Conservation (phyloP, 2,888 invertebrate genomes). For the Cheilosia vernalis region DNA sequence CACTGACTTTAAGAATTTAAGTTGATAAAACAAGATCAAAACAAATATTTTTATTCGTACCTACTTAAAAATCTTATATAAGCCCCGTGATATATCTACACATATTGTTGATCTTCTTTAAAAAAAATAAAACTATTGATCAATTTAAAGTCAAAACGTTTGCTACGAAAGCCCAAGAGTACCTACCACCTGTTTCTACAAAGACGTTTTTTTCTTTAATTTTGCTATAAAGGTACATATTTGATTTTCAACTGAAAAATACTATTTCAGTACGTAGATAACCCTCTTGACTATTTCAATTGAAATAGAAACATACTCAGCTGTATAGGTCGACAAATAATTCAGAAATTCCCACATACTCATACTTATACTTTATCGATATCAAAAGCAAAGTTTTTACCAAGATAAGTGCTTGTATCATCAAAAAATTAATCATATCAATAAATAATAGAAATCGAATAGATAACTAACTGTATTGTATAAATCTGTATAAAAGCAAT, state of each 20-base stretch:
- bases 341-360: slow-evolving; percentile 19
- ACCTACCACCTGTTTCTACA: background rate
- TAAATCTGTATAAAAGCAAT: slow-evolving; percentile 18
- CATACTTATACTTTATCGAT: background rate
- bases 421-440: slow-evolving; percentile 14
- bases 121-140: too few species aligned
- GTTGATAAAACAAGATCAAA: too few species aligned
- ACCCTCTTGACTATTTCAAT: background rate
- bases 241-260: background rate
- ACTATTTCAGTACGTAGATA: background rate
- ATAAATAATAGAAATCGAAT: slow-evolving; percentile 3
- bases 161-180: too few species aligned
- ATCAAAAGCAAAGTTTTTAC: background rate
- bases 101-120: too few species aligned
- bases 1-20: too few species aligned
- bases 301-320: background rate
- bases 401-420: background rate
- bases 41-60: too few species aligned
- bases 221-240: too few species aligned
- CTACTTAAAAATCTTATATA: too few species aligned
- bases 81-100: too few species aligned
- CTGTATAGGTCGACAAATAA: background rate
- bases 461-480: slow-evolving; percentile 2
- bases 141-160: too few species aligned
- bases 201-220: background rate